Evolutionary conservation across 2,888 invertebrate genomes (phyloP).

Genomic region (Habrosyne pyritoides): DNA sequence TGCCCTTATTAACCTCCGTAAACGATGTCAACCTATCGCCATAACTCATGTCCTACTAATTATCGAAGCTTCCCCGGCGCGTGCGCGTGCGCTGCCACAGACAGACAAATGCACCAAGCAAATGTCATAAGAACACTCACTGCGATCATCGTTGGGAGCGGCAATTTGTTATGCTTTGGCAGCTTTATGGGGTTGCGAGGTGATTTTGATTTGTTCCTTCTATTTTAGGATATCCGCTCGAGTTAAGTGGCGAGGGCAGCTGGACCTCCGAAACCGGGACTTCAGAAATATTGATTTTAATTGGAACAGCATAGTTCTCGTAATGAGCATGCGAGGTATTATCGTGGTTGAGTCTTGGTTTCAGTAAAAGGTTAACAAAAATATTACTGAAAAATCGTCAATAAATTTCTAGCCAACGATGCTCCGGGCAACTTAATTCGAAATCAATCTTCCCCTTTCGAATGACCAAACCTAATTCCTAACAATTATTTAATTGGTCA

Average conservation of each 20-base stretch:
- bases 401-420: too few species aligned
- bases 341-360: neutral
- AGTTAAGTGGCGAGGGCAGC: constrained; percentile 34
- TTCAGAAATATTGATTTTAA: constrained; percentile 20
- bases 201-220: constrained; percentile 56
- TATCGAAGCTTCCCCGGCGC: constrained; percentile 51
- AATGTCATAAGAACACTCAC: constrained; percentile 29
- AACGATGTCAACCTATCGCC: constrained; percentile 55
- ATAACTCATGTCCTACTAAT: constrained; percentile 72
- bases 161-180: constrained; percentile 64
- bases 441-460: neutral
- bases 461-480: constrained; percentile 17
- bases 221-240: constrained; percentile 65
- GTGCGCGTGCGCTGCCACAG: constrained; percentile 41
- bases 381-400: too few species aligned
- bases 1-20: constrained; percentile 74
- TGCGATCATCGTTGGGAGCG: constrained; percentile 21
- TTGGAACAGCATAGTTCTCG: constrained; percentile 26
- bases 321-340: neutral
- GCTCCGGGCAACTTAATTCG: neutral
- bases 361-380: too few species aligned
- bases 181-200: constrained; percentile 47
- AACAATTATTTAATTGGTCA: constrained; percentile 14
- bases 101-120: constrained; percentile 21
- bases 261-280: constrained; percentile 51